Conservation (phyloP, 2,888 invertebrate genomes). For the Alitta virens region DNA sequence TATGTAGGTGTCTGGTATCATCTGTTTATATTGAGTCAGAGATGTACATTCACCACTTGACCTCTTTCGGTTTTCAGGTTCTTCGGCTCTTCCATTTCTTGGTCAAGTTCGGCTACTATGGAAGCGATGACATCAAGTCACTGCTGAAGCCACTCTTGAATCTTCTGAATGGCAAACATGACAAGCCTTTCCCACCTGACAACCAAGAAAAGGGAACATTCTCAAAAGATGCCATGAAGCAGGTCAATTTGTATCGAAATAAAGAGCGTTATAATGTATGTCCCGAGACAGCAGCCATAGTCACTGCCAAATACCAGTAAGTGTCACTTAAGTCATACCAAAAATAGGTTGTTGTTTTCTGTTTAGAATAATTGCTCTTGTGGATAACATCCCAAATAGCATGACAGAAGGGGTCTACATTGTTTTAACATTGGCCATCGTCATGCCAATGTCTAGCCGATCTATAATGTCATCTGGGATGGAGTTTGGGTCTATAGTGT, state of each 20-base stretch:
- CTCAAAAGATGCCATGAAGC: conserved; percentile 51
- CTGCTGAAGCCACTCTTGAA: conserved; percentile 37
- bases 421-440: too few species aligned
- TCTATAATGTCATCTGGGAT: too few species aligned
- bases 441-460: too few species aligned
- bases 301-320: conserved; percentile 37
- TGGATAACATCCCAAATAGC: too few species aligned
- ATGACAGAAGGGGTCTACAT: too few species aligned
- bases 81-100: conserved; percentile 35
- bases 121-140: conserved; percentile 34
- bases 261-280: conserved; percentile 31
- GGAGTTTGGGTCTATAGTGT: too few species aligned
- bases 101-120: conserved; percentile 40
- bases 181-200: conserved; percentile 37
- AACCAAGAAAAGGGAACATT: conserved; percentile 31
- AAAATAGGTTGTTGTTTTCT: too few species aligned
- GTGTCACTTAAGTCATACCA: too few species aligned
- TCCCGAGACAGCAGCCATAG: conserved; percentile 31
- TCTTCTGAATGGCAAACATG: conserved; percentile 37
- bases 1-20: too few species aligned
- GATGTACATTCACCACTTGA: neutral
- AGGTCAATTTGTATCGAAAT: conserved; percentile 33
- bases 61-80: conserved; percentile 27
- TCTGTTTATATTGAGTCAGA: too few species aligned
- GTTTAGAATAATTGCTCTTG: too few species aligned